Conservation (phyloP, 2,113 vertebrate genomes). For the Pachycephala philippinensis region DNA sequence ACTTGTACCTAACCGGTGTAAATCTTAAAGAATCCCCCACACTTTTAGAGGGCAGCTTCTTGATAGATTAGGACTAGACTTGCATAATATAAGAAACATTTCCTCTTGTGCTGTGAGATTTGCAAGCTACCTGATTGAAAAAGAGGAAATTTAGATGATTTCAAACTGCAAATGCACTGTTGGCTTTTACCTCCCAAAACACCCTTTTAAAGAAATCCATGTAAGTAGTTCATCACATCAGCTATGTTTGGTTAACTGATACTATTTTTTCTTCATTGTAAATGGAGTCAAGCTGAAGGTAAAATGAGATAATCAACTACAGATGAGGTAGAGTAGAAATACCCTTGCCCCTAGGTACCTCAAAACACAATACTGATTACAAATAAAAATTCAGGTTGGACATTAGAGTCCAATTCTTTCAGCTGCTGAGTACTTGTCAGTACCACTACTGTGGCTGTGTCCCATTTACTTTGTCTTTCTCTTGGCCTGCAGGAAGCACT, state of each 20-base stretch:
- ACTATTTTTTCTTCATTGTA: not conserved
- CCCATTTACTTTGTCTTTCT: not conserved
- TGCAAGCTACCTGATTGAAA: not conserved
- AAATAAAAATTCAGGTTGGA: conserved; percentile 29
- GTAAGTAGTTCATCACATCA: conserved; percentile 29
- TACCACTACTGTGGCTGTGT: not conserved
- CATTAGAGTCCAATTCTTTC: not conserved
- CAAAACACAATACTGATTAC: not conserved
- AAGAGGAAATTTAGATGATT: not conserved
- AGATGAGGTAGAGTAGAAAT: conserved; percentile 33
- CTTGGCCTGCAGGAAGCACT: not conserved
- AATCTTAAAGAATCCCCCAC: not conserved
- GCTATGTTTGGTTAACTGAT: not conserved
- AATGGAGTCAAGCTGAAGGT: conserved; percentile 36
- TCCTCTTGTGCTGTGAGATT: not conserved
- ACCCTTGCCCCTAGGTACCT: conserved; percentile 5
- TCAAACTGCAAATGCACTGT: not conserved
- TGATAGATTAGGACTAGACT: not conserved
- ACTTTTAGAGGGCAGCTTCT: not conserved
- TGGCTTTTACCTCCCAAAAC: not conserved
- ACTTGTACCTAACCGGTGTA: not conserved
- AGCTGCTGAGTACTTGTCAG: not conserved
- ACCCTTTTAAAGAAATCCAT: conserved; percentile 2
- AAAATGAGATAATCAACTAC: conserved; percentile 46
- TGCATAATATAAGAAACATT: not conserved